Evolutionary conservation across 2,113 vertebrate genomes (phyloP).

Genomic region (Dermatemys mawii): DNA sequence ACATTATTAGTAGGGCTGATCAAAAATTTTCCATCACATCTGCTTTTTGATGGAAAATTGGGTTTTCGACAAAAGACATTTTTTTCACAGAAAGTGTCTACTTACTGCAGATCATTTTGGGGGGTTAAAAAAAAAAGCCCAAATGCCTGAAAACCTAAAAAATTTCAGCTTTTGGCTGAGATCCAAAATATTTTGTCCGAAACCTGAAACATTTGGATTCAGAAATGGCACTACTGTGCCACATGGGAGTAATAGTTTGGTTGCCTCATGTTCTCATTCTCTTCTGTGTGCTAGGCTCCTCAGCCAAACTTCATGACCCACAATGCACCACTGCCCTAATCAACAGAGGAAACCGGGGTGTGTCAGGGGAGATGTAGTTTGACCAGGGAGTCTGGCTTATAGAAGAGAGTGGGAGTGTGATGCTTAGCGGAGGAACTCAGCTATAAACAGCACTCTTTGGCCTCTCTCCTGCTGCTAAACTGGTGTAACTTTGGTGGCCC

Average conservation of each 20-base stretch:
- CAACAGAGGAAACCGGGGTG: neutral
- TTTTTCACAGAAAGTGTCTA: neutral
- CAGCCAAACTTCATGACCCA: neutral
- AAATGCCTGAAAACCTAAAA: neutral
- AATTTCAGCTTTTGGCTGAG: neutral
- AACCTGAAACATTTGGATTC: neutral
- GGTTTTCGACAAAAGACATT: neutral
- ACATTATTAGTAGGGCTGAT: neutral
- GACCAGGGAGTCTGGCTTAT: neutral
- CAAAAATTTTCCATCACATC: neutral
- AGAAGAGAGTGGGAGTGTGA: neutral
- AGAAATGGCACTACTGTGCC: neutral
- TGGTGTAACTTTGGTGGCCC: neutral
- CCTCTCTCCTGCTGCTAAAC: neutral
- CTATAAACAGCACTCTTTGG: neutral
- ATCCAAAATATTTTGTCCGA: neutral
- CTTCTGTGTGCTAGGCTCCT: neutral
- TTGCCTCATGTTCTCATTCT: neutral
- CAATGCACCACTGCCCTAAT: accelerated
- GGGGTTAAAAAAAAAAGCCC: neutral
- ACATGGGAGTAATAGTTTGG: neutral
- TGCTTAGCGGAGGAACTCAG: neutral
- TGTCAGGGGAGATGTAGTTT: neutral
- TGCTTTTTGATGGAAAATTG: neutral
- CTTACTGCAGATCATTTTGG: neutral